phyloP scores from a whole-genome alignment of 2,888 invertebrate genomes.

The Leptinotarsa rubiginosa region DNA sequence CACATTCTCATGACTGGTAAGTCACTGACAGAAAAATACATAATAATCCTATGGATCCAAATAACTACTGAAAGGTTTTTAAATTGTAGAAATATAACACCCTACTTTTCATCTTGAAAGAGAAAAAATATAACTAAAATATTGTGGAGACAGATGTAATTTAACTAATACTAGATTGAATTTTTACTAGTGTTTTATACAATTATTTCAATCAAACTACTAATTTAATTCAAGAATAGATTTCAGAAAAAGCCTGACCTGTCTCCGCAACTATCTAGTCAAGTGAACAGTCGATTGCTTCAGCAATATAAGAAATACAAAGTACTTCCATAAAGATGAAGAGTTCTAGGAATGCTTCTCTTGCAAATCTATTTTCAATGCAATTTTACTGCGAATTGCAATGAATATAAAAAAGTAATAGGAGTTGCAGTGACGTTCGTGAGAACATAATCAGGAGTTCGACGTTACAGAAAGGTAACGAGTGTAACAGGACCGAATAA shows the following conservation, averaged over 20 bases:
- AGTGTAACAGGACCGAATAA: neutral
- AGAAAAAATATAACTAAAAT: too few species aligned
- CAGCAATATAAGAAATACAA: neutral
- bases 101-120: too few species aligned
- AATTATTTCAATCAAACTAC: neutral
- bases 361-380: neutral
- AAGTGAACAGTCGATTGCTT: neutral
- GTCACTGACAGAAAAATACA: too few species aligned
- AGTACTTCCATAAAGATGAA: neutral
- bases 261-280: neutral
- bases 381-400: neutral
- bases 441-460: neutral
- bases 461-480: neutral
- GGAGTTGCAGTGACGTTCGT: neutral
- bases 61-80: too few species aligned
- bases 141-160: too few species aligned
- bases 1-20: too few species aligned
- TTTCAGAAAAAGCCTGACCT: neutral
- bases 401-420: constrained; percentile 1
- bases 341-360: neutral
- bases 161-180: too few species aligned
- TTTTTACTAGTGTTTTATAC: too few species aligned
- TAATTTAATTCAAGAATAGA: too few species aligned
- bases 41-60: too few species aligned
- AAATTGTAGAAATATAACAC: too few species aligned